Evolutionary conservation across 2,797 vertebrate species (phyloP).

Genomic region (Hydrophis major): DNA sequence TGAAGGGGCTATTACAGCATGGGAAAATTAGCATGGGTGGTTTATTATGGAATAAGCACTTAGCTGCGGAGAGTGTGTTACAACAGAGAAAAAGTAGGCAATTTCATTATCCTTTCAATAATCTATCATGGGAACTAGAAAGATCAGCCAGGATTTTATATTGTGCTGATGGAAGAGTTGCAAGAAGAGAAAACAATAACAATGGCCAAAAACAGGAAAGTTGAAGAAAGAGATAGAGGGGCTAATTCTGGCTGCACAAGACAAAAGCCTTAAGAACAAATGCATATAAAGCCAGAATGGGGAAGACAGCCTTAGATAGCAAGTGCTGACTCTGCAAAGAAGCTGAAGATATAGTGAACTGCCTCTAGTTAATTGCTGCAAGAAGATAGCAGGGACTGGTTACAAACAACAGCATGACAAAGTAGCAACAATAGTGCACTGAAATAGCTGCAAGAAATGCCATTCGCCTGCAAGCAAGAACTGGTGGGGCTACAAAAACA

Average conservation of each 20-base stretch:
- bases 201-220: neutral
- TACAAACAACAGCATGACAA: neutral
- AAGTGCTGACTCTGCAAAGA: neutral
- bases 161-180: neutral
- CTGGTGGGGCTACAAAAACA: neutral
- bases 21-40: conserved; percentile 61
- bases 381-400: neutral
- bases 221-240: neutral
- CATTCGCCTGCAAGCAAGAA: neutral
- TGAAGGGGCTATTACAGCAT: conserved; percentile 49
- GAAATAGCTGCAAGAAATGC: neutral
- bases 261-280: neutral
- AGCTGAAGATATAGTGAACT: neutral
- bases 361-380: neutral
- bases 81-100: conserved; percentile 9
- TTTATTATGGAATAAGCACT: conserved; percentile 61
- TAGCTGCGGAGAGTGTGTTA: conserved; percentile 38
- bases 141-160: conserved; percentile 1
- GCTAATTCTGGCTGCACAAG: neutral
- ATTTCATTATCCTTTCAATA: conserved; percentile 41
- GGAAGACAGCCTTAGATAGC: neutral
- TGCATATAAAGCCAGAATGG: neutral
- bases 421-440: neutral
- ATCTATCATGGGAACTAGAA: neutral
- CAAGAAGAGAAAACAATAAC: neutral